A percentile compares a stretch with the other conserved stretches of the same genome.
Evolutionary conservation across 2,888 invertebrate genomes (phyloP).

Genomic region (Merodon equestris): DNA sequence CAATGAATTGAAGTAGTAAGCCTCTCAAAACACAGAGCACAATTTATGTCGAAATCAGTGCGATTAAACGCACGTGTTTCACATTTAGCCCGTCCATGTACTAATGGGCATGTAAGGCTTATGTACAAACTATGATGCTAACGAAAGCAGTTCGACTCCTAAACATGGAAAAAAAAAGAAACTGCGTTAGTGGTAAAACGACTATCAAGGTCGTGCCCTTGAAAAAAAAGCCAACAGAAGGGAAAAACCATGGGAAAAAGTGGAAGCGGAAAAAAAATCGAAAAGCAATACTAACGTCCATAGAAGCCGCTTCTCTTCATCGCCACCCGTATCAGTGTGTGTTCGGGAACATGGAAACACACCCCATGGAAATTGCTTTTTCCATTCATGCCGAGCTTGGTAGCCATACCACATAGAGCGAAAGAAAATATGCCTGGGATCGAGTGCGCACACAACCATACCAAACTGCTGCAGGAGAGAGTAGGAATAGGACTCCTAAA

Average conservation of each 20-base stretch:
- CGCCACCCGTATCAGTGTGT: neutral
- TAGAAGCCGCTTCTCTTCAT: constrained; percentile 16
- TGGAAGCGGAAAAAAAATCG: constrained; percentile 35
- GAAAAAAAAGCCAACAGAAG: constrained; percentile 59
- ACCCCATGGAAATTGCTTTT: constrained; percentile 26
- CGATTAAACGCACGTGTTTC: too few relatives aligned
- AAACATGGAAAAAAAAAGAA: neutral
- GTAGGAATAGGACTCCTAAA: too few relatives aligned
- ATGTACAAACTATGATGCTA: too few relatives aligned
- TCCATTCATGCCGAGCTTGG: constrained; percentile 14
- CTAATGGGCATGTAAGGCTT: too few relatives aligned
- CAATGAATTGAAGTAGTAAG: too few relatives aligned
- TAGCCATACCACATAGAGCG: constrained; percentile 26
- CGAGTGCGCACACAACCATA: neutral
- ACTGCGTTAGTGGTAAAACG: constrained; percentile 42
- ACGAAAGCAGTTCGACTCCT: neutral
- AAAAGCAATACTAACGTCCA: constrained; percentile 42
- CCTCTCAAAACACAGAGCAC: too few relatives aligned
- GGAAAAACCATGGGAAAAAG: too few relatives aligned
- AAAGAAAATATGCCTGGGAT: constrained; percentile 41
- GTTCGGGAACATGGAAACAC: constrained; percentile 13
- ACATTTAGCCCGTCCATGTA: too few relatives aligned
- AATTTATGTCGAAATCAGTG: too few relatives aligned
- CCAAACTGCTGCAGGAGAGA: constrained; percentile 29
- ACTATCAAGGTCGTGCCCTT: constrained; percentile 65